These are phyloP conservation scores for Hoplostethus atlanticus DNA, from an alignment of 2,797 vertebrate species.

Conservation along the genomic window DNA sequence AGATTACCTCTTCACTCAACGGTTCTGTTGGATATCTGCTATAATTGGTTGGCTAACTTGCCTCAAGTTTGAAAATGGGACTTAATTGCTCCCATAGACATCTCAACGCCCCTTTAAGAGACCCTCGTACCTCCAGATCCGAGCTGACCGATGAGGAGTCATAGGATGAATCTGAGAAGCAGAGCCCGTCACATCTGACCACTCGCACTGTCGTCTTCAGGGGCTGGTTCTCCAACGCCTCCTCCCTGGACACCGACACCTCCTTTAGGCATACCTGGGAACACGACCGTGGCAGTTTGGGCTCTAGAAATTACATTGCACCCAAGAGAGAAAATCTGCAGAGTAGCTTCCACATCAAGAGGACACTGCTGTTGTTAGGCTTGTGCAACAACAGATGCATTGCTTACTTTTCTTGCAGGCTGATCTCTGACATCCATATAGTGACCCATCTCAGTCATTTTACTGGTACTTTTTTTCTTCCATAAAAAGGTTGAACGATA, in stretches of 20 bases:
- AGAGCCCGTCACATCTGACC: constrained; percentile 73
- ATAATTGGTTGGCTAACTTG: background rate
- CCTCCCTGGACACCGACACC: constrained; percentile 72
- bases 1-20: background rate
- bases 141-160: constrained; percentile 84
- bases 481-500: constrained; percentile 61
- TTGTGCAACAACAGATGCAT: background rate
- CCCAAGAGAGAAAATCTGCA: background rate
- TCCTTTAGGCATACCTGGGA: constrained; percentile 74
- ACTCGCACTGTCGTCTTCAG: constrained; percentile 58
- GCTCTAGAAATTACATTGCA: background rate
- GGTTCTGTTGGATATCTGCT: background rate
- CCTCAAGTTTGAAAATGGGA: background rate
- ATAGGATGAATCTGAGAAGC: constrained; percentile 79
- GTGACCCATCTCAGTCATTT: constrained; percentile 76
- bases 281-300: background rate
- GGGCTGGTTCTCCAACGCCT: constrained; percentile 31
- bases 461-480: constrained; percentile 61
- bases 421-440: constrained; percentile 86
- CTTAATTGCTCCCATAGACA: background rate
- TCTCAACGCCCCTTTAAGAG: background rate
- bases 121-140: constrained; percentile 86
- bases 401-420: constrained; percentile 81
- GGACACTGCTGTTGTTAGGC: background rate
- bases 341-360: background rate